Percentiles rank a stretch among this genome's conserved stretches.
These are phyloP conservation scores for Neodiprion lecontei DNA, from an alignment of 1,140 invertebrate genomes.

Conservation along the genomic window DNA sequence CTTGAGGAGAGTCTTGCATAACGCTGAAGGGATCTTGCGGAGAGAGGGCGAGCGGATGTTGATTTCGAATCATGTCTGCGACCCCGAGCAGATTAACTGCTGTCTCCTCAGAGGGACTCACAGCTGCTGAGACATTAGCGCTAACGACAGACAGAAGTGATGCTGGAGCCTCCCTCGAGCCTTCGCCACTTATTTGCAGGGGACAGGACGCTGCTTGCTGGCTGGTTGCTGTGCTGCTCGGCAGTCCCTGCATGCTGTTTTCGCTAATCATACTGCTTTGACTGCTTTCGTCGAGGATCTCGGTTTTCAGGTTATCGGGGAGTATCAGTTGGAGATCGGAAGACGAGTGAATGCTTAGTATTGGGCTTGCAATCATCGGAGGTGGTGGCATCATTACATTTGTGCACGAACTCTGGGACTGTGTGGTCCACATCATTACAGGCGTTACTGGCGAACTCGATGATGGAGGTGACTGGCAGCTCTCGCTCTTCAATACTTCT, in stretches of 20 bases:
- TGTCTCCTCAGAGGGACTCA: conserved; percentile 47
- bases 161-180: conserved; percentile 45
- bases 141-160: conserved; percentile 41
- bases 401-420: conserved; percentile 32
- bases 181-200: conserved; percentile 51
- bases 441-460: conserved; percentile 40
- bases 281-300: conserved; percentile 74
- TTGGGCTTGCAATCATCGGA: conserved; percentile 46
- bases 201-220: conserved; percentile 40
- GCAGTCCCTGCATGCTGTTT: conserved; percentile 56
- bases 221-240: conserved; percentile 37
- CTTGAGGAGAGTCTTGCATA: conserved; percentile 50
- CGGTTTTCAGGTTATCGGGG: conserved; percentile 69
- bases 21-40: conserved; percentile 44
- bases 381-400: conserved; percentile 60
- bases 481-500: conserved; percentile 51
- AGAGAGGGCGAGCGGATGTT: conserved; percentile 45
- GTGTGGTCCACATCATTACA: conserved; percentile 54
- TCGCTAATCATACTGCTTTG: conserved; percentile 66
- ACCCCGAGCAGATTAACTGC: conserved; percentile 47
- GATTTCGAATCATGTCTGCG: conserved; percentile 54
- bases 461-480: conserved; percentile 47
- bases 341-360: conserved; percentile 48
- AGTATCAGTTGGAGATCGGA: conserved; percentile 57
- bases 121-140: conserved; percentile 32